Evolutionary conservation across 1,140 invertebrate genomes (phyloP).

Genomic region (Epicauta chinensis): DNA sequence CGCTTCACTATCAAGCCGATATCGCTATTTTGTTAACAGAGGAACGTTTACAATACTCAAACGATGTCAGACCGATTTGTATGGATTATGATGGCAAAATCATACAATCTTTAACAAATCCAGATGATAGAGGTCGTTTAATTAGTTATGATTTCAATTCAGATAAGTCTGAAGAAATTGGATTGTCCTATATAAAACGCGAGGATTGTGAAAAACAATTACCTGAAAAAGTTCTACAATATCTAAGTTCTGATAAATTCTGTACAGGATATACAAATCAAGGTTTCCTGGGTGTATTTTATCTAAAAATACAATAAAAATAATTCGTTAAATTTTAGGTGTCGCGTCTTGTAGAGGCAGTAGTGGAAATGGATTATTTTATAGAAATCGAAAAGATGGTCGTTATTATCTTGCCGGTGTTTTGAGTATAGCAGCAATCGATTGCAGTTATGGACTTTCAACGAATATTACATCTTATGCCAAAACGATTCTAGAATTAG

Average conservation of each 20-base stretch:
- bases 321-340: no score
- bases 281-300: not conserved
- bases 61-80: conserved; percentile 1
- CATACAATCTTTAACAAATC: not conserved
- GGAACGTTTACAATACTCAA: not conserved
- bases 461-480: not conserved
- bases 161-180: not conserved
- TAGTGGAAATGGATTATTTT: not conserved
- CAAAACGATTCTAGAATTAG: not conserved
- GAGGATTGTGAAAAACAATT: not conserved
- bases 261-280: conserved; percentile 4
- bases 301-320: no score
- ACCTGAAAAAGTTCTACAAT: conserved; percentile 1
- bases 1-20: not conserved
- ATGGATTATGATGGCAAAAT: not conserved
- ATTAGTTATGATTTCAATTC: not conserved
- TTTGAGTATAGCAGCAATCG: not conserved
- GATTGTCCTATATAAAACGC: not conserved
- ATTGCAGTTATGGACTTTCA: not conserved
- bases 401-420: conserved; percentile 5
- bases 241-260: conserved; percentile 5
- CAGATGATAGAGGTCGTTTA: not conserved
- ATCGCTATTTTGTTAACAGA: conserved; percentile 1
- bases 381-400: not conserved
- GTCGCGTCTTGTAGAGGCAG: not conserved